Evolutionary conservation across 2,113 vertebrate genomes (phyloP).

Genomic region (Barnardius zonarius): DNA sequence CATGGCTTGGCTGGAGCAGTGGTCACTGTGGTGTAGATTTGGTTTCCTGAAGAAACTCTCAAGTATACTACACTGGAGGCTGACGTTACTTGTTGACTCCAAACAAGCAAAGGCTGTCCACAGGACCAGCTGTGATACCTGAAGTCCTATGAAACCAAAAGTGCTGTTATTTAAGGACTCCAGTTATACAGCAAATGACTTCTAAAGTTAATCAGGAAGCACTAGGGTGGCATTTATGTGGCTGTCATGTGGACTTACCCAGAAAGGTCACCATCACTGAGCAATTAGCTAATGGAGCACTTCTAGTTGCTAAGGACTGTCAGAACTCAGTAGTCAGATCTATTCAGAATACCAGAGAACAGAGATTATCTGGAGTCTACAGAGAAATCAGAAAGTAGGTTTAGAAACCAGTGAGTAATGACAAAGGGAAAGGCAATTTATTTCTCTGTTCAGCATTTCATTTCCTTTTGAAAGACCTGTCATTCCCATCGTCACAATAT

Average conservation of each 20-base stretch:
- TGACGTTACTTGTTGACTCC: background rate
- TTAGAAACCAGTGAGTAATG: background rate
- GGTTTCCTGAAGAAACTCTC: background rate
- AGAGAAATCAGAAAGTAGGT: background rate
- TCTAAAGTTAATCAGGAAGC: conserved; percentile 24
- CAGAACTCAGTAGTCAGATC: background rate
- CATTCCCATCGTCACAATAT: background rate
- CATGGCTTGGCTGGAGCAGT: background rate
- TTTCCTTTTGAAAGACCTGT: background rate
- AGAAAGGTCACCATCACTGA: conserved; percentile 24
- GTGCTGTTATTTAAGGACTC: background rate
- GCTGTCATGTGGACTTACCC: background rate
- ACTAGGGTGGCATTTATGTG: conserved; percentile 17
- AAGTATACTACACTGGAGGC: background rate
- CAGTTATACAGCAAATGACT: conserved; percentile 10
- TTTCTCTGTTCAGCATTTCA: background rate
- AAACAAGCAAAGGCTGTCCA: background rate
- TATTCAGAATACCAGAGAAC: conserved; percentile 34
- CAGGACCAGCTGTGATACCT: background rate
- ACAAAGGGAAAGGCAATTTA: background rate
- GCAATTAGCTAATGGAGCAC: conserved; percentile 73
- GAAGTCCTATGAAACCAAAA: background rate
- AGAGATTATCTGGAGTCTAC: conserved; percentile 12
- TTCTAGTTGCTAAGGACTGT: conserved; percentile 38
- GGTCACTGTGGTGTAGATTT: accelerated